phyloP scores from a whole-genome alignment of 2,797 vertebrate species.

The Ptychadena robeensis region DNA sequence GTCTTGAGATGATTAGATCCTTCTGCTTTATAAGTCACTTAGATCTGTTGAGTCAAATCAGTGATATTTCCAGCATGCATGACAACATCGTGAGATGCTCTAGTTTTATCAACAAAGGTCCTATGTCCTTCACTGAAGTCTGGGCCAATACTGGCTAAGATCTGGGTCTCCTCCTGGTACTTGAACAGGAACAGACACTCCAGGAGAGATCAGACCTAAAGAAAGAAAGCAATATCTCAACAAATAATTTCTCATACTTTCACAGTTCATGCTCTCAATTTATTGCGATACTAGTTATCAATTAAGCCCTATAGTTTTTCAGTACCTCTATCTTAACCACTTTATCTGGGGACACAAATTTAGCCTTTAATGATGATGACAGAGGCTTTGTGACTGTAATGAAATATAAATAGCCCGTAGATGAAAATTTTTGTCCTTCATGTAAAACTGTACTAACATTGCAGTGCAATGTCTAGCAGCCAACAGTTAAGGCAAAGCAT shows the following conservation, averaged over 20 bases:
- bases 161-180: slow-evolving; percentile 82
- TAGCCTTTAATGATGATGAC: too few relatives aligned
- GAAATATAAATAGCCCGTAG: too few relatives aligned
- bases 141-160: slow-evolving; percentile 85
- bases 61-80: background rate
- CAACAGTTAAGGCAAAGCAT: too few relatives aligned
- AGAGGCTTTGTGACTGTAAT: too few relatives aligned
- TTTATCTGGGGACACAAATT: too few relatives aligned
- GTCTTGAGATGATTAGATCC: background rate
- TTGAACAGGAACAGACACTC: slow-evolving; percentile 80
- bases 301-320: too few relatives aligned
- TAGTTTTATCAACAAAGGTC: background rate
- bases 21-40: background rate
- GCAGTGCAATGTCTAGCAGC: too few relatives aligned
- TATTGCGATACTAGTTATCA: too few relatives aligned
- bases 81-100: background rate
- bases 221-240: slow-evolving; percentile 51
- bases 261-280: background rate
- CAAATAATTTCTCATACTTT: background rate
- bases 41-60: background rate
- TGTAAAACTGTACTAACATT: too few relatives aligned
- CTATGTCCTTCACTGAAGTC: slow-evolving; percentile 69
- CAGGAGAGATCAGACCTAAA: slow-evolving; percentile 81
- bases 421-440: too few relatives aligned
- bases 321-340: too few relatives aligned